Base-by-base conservation (phyloP, 2,113 vertebrate genomes). In the Tachysurus vachellii region DNA sequence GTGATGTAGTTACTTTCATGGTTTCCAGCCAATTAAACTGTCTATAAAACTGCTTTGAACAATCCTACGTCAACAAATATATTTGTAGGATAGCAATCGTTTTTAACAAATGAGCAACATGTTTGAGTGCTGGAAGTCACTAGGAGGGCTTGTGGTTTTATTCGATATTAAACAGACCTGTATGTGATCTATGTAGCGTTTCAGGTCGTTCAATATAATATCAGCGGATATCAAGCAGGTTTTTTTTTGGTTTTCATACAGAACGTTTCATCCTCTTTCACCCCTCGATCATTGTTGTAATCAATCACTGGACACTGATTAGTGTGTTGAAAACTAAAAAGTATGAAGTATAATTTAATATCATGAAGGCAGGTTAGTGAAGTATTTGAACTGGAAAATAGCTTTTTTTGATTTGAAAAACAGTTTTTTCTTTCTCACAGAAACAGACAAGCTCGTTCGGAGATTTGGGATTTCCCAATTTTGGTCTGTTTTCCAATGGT, bases 401-500 rank as follows among this genome's bases (percentile, higher is more conserved):
- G 53, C n/a, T 56, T 79, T 19, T 16, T 3, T 7, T 36, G 26
- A 3, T 23, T 75, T 75, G 1, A 75, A n/a, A n/a, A n/a, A 75
- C 42, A 75, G 19, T 5, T 53, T 77, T 77, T 31, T 31, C 19
- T 54, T 59, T 59, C 28, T 23, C 53, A 57, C 19, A 61, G 28
- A 59, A 61, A 42, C 5, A 19, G 36, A 31, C 21, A 7, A 59
- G 54, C 28, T 36, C 12, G 6, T 21, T 36, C 54, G 2, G 13
- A 36, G 31, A n/a, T 26, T 42, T 28, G 56, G 31, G 3, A 16
- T 81, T 80, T 61, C 16, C 56, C 36, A 26, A 26, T 31, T 61
- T 81, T 81, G 56, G 56, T 81, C 31, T 61, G 13, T 81, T 44
- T 81, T 61, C 16, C 54, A 59, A 93, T 36, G 92, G 93, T 92